Percentiles rank a stretch among this genome's conserved stretches.
These are phyloP conservation scores for Saccostrea glomerata DNA, from an alignment of 1,140 invertebrate species.

Conservation along the genomic window DNA sequence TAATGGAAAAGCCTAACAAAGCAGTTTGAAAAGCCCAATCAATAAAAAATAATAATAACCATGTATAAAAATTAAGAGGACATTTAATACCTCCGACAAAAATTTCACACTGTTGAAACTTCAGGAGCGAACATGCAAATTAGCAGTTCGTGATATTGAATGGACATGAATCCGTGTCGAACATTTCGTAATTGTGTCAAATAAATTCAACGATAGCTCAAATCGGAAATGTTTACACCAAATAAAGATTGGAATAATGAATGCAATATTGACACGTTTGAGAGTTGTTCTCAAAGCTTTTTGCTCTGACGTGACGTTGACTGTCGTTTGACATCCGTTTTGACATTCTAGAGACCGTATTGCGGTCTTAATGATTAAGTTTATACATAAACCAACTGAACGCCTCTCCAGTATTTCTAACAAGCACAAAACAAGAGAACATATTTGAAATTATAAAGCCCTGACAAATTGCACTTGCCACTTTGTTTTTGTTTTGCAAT, in stretches of 20 bases:
- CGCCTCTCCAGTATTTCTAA: conserved; percentile 9
- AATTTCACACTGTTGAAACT: conserved; percentile 15
- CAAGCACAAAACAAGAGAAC: conserved; percentile 10
- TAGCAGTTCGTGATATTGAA: conserved; percentile 7
- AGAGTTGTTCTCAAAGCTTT: conserved; percentile 33
- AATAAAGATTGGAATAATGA: conserved; percentile 20
- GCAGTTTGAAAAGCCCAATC: too few species aligned
- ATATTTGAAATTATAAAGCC: conserved; percentile 29
- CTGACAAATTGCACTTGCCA: conserved; percentile 1
- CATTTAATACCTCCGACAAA: neutral
- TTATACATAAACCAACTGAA: conserved; percentile 4
- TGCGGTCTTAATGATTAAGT: conserved; percentile 29
- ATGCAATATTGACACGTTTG: conserved; percentile 38
- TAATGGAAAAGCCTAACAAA: too few species aligned
- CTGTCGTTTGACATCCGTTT: neutral
- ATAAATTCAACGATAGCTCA: conserved; percentile 29
- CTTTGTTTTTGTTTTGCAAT: neutral
- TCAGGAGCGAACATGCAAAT: neutral
- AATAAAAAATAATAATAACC: neutral
- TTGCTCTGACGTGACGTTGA: neutral
- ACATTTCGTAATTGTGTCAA: conserved; percentile 31
- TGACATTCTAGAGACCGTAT: conserved; percentile 21
- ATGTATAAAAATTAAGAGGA: neutral
- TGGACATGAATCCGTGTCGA: conserved; percentile 10
- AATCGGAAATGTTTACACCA: conserved; percentile 31